Conservation (phyloP, 1,140 invertebrate genomes). For the Ericerus pela region DNA sequence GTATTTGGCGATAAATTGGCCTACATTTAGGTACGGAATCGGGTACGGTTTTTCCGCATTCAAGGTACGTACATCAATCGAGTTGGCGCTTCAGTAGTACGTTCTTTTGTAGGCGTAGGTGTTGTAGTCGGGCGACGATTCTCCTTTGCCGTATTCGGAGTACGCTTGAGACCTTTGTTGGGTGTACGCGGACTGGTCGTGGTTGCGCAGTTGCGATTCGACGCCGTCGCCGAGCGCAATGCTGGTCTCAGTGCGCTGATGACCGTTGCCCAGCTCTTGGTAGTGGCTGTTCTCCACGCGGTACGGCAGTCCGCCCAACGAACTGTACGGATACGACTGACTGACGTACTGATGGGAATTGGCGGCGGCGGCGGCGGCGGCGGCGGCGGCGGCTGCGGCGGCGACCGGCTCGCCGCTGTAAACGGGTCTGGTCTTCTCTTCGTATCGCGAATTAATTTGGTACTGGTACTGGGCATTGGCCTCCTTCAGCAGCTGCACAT, state of each 20-base stretch:
- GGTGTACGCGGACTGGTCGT: neutral
- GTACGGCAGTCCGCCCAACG: constrained; percentile 12
- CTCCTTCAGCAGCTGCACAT: constrained; percentile 1
- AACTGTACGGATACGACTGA: neutral
- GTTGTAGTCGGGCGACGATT: neutral
- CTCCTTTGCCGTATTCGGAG: neutral
- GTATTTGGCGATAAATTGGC: too few species aligned
- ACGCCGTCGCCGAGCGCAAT: neutral
- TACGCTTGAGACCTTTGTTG: constrained; percentile 8
- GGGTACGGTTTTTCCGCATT: too few species aligned
- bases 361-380: neutral
- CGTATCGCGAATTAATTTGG: constrained; percentile 3
- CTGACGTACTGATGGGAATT: neutral
- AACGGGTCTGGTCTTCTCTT: constrained; percentile 2
- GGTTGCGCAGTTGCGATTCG: neutral
- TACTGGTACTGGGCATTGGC: constrained; percentile 3
- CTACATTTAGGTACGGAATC: too few species aligned
- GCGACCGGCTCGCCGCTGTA: neutral
- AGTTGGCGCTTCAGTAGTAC: constrained; percentile 1
- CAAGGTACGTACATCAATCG: too few species aligned
- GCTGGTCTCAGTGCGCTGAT: neutral
- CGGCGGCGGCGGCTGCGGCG: too few species aligned
- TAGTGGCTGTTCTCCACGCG: constrained; percentile 16
- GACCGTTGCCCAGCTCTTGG: neutral
- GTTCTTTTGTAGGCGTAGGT: constrained; percentile 4